Evolutionary conservation across 1,140 invertebrate species (phyloP).

Genomic region (Scaptomyza graminum): DNA sequence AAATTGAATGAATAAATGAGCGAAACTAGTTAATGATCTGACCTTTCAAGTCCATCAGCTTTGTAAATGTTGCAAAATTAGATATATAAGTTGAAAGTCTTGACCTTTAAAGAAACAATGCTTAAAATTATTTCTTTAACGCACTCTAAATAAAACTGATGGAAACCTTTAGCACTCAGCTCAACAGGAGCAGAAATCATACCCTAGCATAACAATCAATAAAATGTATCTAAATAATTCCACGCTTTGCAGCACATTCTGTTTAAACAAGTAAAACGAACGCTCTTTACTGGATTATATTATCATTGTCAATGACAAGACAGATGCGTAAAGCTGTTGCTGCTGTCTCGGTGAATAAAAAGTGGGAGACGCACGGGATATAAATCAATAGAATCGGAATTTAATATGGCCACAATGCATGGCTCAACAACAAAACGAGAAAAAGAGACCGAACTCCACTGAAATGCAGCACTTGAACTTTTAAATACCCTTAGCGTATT

Average conservation of each 20-base stretch:
- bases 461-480: neutral
- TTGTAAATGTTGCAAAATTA: conserved; percentile 9
- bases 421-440: conserved; percentile 3
- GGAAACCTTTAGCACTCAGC: no score
- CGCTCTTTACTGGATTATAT: conserved; percentile 39
- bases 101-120: no score
- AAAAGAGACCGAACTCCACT: neutral
- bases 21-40: neutral
- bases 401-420: conserved; percentile 66
- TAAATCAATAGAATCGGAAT: conserved; percentile 77
- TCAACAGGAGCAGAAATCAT: neutral
- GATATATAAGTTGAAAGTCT: neutral
- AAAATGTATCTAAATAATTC: neutral
- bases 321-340: conserved; percentile 39
- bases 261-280: conserved; percentile 8
- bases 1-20: neutral
- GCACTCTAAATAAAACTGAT: neutral
- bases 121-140: conserved; percentile 9
- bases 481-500: neutral
- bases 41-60: neutral
- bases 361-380: conserved; percentile 26
- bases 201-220: neutral
- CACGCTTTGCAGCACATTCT: neutral
- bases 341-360: conserved; percentile 44
- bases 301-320: conserved; percentile 41